phyloP scores from a whole-genome alignment of 2,888 invertebrate genomes.

The Theodoxus fluviatilis region DNA sequence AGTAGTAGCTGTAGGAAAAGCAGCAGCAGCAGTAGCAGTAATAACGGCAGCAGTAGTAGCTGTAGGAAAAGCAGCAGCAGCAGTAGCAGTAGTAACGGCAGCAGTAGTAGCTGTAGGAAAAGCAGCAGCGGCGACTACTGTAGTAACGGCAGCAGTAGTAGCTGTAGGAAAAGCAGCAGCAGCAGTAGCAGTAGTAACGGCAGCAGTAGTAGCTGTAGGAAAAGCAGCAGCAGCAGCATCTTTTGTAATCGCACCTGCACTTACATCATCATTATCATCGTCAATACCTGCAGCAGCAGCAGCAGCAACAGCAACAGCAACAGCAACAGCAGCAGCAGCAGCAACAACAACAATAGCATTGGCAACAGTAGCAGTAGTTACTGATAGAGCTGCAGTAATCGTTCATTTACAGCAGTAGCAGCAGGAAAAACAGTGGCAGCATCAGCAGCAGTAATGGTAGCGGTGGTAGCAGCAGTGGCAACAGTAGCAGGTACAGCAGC shows the following conservation, averaged over 20 bases:
- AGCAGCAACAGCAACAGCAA: background rate
- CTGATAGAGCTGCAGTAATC: background rate
- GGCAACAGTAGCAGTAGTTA: background rate
- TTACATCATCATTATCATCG: background rate
- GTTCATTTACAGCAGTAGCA: background rate
- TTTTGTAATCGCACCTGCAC: background rate
- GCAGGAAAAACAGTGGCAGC: background rate
- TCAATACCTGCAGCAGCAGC: background rate
- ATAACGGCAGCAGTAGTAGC: background rate
- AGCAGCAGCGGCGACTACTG: background rate
- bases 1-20: background rate
- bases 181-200: no score
- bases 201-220: no score
- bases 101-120: background rate
- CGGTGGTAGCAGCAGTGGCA: background rate
- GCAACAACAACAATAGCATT: background rate
- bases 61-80: background rate
- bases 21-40: background rate
- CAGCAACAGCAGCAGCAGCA: background rate
- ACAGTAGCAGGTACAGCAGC: background rate
- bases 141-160: background rate
- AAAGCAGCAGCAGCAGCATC: no score
- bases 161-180: no score
- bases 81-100: background rate
- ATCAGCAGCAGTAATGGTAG: background rate